Conservation (phyloP, 2,888 invertebrate genomes). For the Tuta absoluta region DNA sequence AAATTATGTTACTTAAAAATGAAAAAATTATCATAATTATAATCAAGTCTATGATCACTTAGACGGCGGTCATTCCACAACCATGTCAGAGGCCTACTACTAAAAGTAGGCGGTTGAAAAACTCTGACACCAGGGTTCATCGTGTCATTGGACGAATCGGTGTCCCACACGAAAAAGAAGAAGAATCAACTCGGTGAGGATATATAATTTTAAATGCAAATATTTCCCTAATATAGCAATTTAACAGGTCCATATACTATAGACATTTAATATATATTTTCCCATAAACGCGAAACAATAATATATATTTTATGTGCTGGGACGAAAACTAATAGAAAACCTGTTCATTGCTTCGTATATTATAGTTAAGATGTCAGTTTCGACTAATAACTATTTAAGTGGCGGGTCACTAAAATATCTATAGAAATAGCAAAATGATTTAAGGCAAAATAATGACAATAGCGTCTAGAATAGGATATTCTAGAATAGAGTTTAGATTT, state of each 20-base stretch:
- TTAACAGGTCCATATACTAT: background rate
- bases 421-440: background rate
- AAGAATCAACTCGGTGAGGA: background rate
- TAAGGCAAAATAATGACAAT: background rate
- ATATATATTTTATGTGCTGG: conserved; percentile 16
- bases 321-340: conserved; percentile 18
- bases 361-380: conserved; percentile 13
- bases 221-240: conserved; percentile 14
- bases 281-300: conserved; percentile 9
- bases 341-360: conserved; percentile 15
- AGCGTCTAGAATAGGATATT: background rate
- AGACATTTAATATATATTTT: conserved; percentile 12
- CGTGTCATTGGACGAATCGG: no score
- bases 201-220: conserved; percentile 13
- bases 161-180: no score
- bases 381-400: conserved; percentile 9
- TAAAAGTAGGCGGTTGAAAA: no score
- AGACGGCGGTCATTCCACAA: no score
- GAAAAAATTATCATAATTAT: no score
- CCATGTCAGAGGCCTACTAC: no score
- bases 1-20: no score
- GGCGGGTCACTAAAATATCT: background rate
- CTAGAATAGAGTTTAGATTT: no score
- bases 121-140: no score
- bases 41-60: no score